Percentiles rank a stretch among this genome's conserved stretches.
Conservation (phyloP, 2,113 vertebrate genomes). For the Serilophus lunatus region DNA sequence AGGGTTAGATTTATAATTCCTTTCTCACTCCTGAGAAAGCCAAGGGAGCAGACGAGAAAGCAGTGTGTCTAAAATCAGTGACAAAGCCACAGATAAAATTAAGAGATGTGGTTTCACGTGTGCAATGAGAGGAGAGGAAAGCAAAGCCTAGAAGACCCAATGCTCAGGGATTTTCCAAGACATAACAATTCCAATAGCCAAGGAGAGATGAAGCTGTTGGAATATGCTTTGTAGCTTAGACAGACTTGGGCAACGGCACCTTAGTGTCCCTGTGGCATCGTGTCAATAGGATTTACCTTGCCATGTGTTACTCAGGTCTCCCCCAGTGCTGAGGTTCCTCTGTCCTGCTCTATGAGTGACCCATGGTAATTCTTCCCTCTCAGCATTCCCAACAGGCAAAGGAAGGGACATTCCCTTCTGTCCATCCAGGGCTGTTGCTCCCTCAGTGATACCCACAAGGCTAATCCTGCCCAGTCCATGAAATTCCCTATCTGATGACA, state of each 20-base stretch:
- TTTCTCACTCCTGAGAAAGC: background rate
- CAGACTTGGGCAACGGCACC: background rate
- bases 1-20: background rate
- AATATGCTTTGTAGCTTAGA: background rate
- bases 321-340: background rate
- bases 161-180: background rate
- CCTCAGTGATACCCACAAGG: background rate
- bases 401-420: background rate
- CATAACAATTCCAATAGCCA: background rate
- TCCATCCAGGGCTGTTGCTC: background rate
- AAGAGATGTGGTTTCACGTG: background rate
- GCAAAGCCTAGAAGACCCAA: background rate
- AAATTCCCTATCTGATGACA: rapidly evolving
- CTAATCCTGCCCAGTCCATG: background rate
- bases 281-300: background rate
- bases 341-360: background rate
- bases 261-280: background rate
- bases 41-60: background rate
- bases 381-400: background rate
- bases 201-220: background rate
- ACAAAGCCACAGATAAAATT: background rate
- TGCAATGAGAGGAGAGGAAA: background rate
- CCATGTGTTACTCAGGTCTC: background rate
- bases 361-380: background rate
- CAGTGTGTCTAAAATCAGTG: background rate